These are phyloP conservation scores for Hepsetus odoe DNA, from an alignment of 2,113 vertebrate genomes.

Conservation along the genomic window DNA sequence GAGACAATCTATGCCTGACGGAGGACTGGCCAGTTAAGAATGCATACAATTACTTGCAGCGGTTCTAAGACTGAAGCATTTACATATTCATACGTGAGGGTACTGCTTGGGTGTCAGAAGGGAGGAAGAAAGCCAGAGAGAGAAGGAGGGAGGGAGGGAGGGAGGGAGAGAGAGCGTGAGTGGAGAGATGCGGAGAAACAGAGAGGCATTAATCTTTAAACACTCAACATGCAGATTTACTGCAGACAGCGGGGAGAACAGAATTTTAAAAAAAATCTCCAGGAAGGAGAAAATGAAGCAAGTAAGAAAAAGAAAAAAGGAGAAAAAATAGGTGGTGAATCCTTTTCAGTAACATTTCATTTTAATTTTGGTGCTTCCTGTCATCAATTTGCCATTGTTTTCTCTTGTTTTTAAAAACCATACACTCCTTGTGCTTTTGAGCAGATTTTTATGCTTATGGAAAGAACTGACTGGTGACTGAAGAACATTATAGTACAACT, in stretches of 20 bases:
- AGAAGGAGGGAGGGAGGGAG: constrained; percentile 24
- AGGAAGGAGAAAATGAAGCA: constrained; percentile 33
- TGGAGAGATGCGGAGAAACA: constrained; percentile 48
- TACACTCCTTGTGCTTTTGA: neutral
- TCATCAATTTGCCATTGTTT: constrained; percentile 8
- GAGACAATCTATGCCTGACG: constrained; percentile 62
- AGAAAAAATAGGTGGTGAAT: constrained; percentile 38
- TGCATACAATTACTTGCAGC: constrained; percentile 69
- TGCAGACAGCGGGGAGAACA: constrained; percentile 58
- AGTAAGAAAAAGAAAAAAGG: neutral
- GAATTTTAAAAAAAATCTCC: constrained; percentile 59
- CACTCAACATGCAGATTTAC: constrained; percentile 68
- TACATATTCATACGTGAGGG: constrained; percentile 67
- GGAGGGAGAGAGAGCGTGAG: constrained; percentile 23
- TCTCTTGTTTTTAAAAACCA: constrained; percentile 1
- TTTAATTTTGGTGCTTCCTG: constrained; percentile 37
- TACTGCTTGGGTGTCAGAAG: constrained; percentile 57
- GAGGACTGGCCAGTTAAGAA: constrained; percentile 70
- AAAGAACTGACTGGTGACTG: neutral
- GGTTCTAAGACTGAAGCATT: constrained; percentile 61
- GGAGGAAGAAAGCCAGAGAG: constrained; percentile 42
- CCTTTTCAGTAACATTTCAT: constrained; percentile 41
- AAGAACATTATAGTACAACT: neutral
- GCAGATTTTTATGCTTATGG: neutral
- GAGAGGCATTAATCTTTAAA: constrained; percentile 68